Evolutionary conservation across 2,888 invertebrate species (phyloP), one percentile per base, ranked within the genome.

Genomic region (Amphipyra tragopoginis): DNA sequence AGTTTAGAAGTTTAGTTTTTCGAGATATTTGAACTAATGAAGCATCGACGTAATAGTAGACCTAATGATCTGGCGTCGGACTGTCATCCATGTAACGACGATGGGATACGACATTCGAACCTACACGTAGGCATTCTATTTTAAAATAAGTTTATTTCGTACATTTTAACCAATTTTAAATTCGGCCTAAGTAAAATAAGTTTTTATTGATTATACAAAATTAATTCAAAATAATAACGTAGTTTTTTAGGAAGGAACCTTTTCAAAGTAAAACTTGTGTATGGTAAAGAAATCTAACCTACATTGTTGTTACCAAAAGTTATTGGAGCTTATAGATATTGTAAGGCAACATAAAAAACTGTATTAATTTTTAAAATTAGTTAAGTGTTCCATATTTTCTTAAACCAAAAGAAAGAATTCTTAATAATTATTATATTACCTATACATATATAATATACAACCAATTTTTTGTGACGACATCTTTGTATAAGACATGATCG

Each of bases 181-280:
- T 62, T 70, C 56, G 75, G 75, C 75, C 75, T 77, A 75, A 73
- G 8, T 57, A 48, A 29, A 29, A 9, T 43, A 53, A 51, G 4
- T 11, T 51, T 48, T 50, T 52, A 48, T 53, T 48, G 7, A 44
- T 14, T 43, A 34, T 29, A 55, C 45, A 47, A 50, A 7, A 5
- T 34, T 38, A 56, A 40, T 38, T 47, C 39, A 29, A 58, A 62
- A 44, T 9, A n/a, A 50, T 33, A 26, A n/a, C 5, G 11, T 36
- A 42, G 6, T 15, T 26, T 36, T 57, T 42, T 58, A 42, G 13
- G 21, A 53, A 36, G 7, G 36, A 10, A 26, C 14, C 26, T 47
- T 73, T 62, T 29, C 15, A 29, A 56, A 43, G 29, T 13, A 36
- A 14, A 49, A 47, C 11, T 44, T 42, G 36, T 55, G 36, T n/a